Percentiles rank a stretch among this genome's conserved stretches.
These are phyloP conservation scores for Sebastes dallii DNA, from an alignment of 2,797 vertebrate species.

Conservation along the genomic window DNA sequence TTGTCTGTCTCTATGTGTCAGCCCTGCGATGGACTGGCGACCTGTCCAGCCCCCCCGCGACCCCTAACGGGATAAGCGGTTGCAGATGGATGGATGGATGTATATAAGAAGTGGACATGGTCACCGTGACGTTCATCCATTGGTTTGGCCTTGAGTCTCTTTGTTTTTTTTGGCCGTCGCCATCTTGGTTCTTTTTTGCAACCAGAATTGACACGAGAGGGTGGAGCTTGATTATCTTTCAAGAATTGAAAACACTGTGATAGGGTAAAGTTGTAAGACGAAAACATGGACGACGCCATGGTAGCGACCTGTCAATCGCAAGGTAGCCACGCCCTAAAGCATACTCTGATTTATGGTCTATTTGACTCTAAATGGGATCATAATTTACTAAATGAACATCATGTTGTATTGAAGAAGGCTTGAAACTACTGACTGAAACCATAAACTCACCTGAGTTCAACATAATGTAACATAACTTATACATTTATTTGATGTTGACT, in stretches of 20 bases:
- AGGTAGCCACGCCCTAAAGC: background rate
- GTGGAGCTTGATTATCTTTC: background rate
- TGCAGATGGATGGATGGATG: too few relatives aligned
- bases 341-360: background rate
- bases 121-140: background rate
- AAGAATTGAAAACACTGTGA: background rate
- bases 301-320: background rate
- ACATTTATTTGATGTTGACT: background rate
- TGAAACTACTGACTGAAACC: too few relatives aligned
- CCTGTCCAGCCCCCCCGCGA: too few relatives aligned
- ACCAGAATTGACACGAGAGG: background rate
- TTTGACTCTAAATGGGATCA: background rate
- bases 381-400: background rate
- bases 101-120: background rate
- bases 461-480: background rate
- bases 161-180: background rate
- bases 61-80: too few relatives aligned
- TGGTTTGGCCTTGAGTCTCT: background rate
- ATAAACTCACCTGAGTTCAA: background rate
- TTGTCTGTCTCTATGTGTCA: too few relatives aligned
- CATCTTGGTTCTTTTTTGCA: background rate
- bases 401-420: too few relatives aligned
- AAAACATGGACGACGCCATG: accelerated
- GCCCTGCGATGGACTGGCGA: too few relatives aligned
- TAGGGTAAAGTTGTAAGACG: background rate